Base-by-base conservation (phyloP, 1,140 invertebrate genomes). In the Drosophila albomicans region DNA sequence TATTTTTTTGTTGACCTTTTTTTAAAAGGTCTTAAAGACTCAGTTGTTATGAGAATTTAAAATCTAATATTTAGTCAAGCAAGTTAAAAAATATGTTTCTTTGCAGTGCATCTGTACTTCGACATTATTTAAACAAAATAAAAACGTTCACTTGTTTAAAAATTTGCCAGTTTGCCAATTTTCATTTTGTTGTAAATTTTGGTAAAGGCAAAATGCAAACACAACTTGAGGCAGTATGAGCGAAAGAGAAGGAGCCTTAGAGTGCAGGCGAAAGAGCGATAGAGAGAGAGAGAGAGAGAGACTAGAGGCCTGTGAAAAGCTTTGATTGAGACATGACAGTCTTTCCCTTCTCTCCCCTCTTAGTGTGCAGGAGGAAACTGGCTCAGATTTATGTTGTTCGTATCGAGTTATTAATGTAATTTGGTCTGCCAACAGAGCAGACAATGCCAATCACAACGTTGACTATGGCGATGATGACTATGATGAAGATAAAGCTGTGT, bases 331-430 rank as follows among this genome's bases (percentile, higher is more conserved):
- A 76, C 46, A 48, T 63, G 57, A 72, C 56, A 68, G 64, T 51
- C 28, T 56, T 1, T n/a, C n/a, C 59, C 56, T 7, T 46, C 28
- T 32, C 35, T 57, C 52, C 13, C 41, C 8, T 11, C 7, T 16
- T n/a, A 15, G 25, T 62, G 59, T 30, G 13, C 30, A 49, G 64
- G 64, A 62, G 64, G 49, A 56, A 67, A 59, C 43, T 56, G 30
- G 43, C 46, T 35, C 49, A 66, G 78, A 85, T 85, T 84, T 85
- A 79, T 73, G 81, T 63, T 70, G 59, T 75, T 57, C 58, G 45
- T 35, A 68, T 88, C 66, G 45, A 84, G 84, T 88, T 87, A 88
- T 87, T 88, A 87, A 87, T 88, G 84, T 88, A 87, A 87, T 87
- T 88, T 88, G 77, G 56, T 87, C 77, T 59, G 38, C 61, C 73